Evolutionary conservation across 2,888 invertebrate genomes (phyloP).

Genomic region (Drosophila gaucha): DNA sequence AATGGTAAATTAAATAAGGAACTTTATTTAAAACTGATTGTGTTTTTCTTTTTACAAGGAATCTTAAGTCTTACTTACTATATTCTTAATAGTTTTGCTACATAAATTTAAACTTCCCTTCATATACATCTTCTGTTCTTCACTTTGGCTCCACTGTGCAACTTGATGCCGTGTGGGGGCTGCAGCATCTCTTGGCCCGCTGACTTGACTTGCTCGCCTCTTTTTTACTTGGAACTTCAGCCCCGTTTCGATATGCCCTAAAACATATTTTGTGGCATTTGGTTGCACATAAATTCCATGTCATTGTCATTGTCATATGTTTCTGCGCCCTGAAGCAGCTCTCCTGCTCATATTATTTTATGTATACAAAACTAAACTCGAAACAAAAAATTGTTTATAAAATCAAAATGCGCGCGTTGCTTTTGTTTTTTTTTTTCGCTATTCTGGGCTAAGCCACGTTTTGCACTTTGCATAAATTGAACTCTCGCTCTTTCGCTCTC

Average conservation of each 20-base stretch:
- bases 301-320: conserved; percentile 74
- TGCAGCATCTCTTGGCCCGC: conserved; percentile 6
- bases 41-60: no score
- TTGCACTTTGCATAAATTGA: conserved; percentile 79
- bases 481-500: conserved; percentile 9
- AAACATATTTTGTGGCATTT: conserved; percentile 62
- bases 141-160: conserved; percentile 37
- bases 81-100: no score
- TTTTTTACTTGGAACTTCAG: conserved; percentile 60
- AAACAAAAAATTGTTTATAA: conserved; percentile 50
- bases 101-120: neutral
- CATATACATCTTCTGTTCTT: no score
- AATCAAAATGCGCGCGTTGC: conserved; percentile 48
- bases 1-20: no score
- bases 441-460: conserved; percentile 57
- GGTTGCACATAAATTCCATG: conserved; percentile 61
- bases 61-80: no score
- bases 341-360: conserved; percentile 20
- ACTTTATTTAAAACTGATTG: no score
- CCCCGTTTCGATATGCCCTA: conserved; percentile 49
- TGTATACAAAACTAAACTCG: conserved; percentile 21
- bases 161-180: conserved; percentile 40
- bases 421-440: conserved; percentile 37
- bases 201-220: conserved; percentile 17
- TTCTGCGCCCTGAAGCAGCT: conserved; percentile 19